phyloP scores from a whole-genome alignment of 2,113 vertebrate genomes.

The Pao palembangensis region DNA sequence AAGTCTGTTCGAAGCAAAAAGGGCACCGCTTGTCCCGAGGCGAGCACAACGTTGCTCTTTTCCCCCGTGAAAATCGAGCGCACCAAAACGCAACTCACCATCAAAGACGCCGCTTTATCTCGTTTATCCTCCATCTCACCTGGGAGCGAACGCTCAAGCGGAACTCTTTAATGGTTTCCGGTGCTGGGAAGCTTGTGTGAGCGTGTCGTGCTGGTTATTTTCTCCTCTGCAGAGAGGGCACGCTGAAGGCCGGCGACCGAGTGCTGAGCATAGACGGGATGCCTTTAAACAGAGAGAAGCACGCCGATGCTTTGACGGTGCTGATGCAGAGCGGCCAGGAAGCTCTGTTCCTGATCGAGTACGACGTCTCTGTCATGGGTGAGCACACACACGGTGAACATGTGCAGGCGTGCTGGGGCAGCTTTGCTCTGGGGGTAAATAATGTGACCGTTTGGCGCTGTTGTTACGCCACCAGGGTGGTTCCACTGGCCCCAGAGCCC shows the following conservation, averaged over 20 bases:
- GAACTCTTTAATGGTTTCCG: conserved; percentile 49
- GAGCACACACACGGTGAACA: conserved; percentile 59
- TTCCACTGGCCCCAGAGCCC: conserved; percentile 29
- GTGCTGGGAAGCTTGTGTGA: conserved; percentile 29
- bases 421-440: conserved; percentile 60
- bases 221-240: conserved; percentile 82
- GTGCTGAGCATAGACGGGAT: conserved; percentile 90
- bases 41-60: conserved; percentile 46
- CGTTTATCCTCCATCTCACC: conserved; percentile 57
- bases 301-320: conserved; percentile 84
- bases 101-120: conserved; percentile 46
- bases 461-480: conserved; percentile 33
- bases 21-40: conserved; percentile 52
- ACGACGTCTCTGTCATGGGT: conserved; percentile 93
- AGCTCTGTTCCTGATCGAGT: conserved; percentile 93
- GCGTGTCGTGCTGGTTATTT: conserved; percentile 2
- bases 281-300: conserved; percentile 86
- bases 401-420: conserved; percentile 45
- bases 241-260: conserved; percentile 89
- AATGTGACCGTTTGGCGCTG: conserved; percentile 39
- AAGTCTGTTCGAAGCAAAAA: conserved; percentile 47
- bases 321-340: conserved; percentile 90
- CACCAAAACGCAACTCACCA: conserved; percentile 44
- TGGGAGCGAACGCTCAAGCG: conserved; percentile 50
- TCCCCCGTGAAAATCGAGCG: conserved; percentile 13